These are phyloP conservation scores for Galaxea fascicularis DNA, from an alignment of 92 coral and sea anemone species.

Conservation along the genomic window DNA sequence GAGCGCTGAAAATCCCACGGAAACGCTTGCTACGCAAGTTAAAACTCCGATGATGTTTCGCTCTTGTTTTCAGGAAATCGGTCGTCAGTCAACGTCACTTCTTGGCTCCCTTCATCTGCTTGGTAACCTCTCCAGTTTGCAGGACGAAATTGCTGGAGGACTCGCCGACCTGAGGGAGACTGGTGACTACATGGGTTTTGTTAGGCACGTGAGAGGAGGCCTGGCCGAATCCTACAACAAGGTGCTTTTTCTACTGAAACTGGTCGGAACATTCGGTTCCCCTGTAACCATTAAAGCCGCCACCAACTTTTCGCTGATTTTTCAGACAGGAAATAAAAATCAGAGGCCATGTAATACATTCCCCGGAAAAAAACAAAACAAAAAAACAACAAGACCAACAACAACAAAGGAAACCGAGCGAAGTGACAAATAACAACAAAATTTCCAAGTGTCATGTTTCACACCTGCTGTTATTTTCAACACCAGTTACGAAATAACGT, in stretches of 20 bases:
- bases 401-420: too few relatives aligned
- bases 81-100: slow-evolving; percentile 88
- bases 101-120: slow-evolving; percentile 95
- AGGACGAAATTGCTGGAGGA: slow-evolving; percentile 84
- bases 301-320: too few relatives aligned
- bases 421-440: too few relatives aligned
- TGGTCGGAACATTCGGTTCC: too few relatives aligned
- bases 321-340: too few relatives aligned
- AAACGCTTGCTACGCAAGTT: too few relatives aligned
- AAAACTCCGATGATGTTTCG: too few relatives aligned
- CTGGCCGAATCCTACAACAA: slow-evolving; percentile 91
- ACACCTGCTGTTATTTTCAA: slow-evolving; percentile 24
- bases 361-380: too few relatives aligned
- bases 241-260: slow-evolving; percentile 43
- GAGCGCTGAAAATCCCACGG: too few relatives aligned
- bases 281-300: too few relatives aligned
- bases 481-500: slow-evolving; percentile 5
- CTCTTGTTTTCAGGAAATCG: slow-evolving; percentile 73
- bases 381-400: too few relatives aligned
- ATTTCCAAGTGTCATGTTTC: not conserved
- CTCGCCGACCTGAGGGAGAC: slow-evolving; percentile 90
- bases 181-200: slow-evolving; percentile 94
- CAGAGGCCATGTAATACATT: too few relatives aligned
- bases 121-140: slow-evolving; percentile 91
- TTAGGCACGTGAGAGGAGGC: slow-evolving; percentile 88